Percentiles rank a stretch among this genome's conserved stretches.
These are phyloP conservation scores for Loris lydekkerianus DNA, from an alignment of 2,797 vertebrate genomes.

Conservation along the genomic window DNA sequence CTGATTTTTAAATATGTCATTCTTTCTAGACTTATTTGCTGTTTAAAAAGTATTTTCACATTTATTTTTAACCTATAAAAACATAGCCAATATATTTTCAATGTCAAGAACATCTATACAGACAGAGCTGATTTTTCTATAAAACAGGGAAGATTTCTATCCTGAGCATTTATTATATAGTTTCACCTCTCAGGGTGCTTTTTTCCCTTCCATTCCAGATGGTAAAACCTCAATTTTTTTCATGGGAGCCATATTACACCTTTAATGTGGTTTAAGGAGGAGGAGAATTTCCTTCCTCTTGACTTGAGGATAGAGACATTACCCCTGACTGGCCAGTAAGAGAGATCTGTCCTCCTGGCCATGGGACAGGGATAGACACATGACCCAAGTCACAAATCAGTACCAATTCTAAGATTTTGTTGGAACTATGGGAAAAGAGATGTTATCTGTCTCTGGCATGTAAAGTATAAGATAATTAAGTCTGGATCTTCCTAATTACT, in stretches of 20 bases:
- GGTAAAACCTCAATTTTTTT: neutral
- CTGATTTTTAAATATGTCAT: neutral
- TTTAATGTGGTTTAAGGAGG: neutral
- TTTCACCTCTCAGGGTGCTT: neutral
- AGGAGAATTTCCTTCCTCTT: neutral
- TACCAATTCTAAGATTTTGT: neutral
- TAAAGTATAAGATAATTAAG: neutral
- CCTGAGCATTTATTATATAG: neutral
- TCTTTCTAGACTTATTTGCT: neutral
- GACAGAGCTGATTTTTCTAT: constrained; percentile 4
- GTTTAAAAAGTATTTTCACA: neutral
- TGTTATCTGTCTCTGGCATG: neutral
- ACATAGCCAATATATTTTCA: constrained; percentile 3
- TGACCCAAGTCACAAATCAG: neutral
- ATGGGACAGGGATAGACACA: neutral
- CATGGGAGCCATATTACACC: neutral
- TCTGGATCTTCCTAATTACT: neutral
- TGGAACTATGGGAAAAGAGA: neutral
- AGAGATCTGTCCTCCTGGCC: neutral
- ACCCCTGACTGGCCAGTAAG: neutral
- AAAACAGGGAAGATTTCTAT: neutral
- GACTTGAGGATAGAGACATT: neutral
- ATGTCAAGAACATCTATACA: neutral
- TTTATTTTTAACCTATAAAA: neutral
- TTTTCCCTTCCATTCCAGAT: neutral